phyloP scores from a whole-genome alignment of 2,888 invertebrate species.

The Glyphotaelius pellucidus region DNA sequence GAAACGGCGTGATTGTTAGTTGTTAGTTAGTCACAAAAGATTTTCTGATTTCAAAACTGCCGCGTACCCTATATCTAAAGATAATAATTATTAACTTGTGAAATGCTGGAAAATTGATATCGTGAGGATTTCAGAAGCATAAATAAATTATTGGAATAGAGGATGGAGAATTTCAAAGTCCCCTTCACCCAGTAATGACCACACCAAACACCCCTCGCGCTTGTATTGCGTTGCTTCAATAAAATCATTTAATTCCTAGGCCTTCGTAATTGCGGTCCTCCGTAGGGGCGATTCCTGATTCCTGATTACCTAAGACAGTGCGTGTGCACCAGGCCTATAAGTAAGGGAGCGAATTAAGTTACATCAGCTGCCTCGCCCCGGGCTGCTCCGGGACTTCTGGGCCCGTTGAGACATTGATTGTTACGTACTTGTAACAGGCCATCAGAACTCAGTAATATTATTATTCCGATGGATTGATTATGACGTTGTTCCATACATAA shows the following conservation, averaged over 20 bases:
- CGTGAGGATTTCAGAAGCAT: not conserved
- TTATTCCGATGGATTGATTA: not conserved
- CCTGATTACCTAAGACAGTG: slow-evolving; percentile 4
- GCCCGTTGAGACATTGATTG: not conserved
- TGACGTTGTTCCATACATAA: not conserved
- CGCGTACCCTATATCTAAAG: not conserved
- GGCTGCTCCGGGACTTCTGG: not conserved
- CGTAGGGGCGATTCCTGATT: not conserved
- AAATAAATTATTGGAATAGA: not conserved
- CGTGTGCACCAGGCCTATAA: slow-evolving; percentile 8
- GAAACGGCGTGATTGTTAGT: too few species aligned
- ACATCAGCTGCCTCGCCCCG: slow-evolving; percentile 23
- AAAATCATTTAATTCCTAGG: not conserved
- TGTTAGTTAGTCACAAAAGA: not conserved
- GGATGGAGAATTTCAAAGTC: not conserved
- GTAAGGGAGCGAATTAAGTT: slow-evolving; percentile 20
- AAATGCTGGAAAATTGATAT: not conserved
- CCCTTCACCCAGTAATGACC: not conserved
- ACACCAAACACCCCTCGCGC: not conserved
- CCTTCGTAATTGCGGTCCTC: not conserved
- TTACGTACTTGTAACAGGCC: not conserved
- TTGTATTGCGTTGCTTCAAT: not conserved
- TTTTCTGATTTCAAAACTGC: not conserved
- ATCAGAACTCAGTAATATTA: not conserved
- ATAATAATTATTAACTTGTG: not conserved